Base-by-base conservation (phyloP, 2,113 vertebrate genomes). In the Felis chaus region DNA sequence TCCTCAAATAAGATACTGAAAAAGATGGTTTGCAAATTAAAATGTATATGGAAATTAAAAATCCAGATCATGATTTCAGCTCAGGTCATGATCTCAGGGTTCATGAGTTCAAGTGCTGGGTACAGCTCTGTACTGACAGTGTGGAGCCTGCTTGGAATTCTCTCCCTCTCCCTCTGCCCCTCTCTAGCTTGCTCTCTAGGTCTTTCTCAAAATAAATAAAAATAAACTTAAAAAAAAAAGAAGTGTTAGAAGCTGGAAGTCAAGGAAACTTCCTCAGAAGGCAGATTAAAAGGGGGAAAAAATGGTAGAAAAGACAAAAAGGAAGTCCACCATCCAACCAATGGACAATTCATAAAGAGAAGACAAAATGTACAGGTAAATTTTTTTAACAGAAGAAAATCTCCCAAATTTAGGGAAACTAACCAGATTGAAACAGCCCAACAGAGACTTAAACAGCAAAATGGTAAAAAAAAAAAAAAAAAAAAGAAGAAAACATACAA, bases 41-140 rank as follows among this genome's bases (percentile, higher is more conserved):
- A 92, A 84, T 48, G 61, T 74, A 85, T 14, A 15, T 88, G 71
- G 48, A 91, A 88, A 89, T 73, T 45, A 69, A 86, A 91, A 90
- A 79, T 78, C 36, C 61, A 45, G 45, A 8, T 57, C 55, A 21
- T 21, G 7, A 57, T 57, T 57, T 57, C 55, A 21, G 18, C 55
- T 57, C 55, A 57, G 6, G 55, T 57, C 55, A 57, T 57, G 55
- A 57, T 57, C 55, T 57, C 55, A 57, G 6, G 7, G 55, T 57
- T 19, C 55, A 21, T 7, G 55, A 57, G 55, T 21, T 8, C 55
- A 21, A 57, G 55, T 4, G 2, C 19, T 16, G 14, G 4, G 53
- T 53, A 14, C 18, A 57, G 55, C 55, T 57, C 55, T 53, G 53
- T 53, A 15, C 53, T 57, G 55, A 57, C 19, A 2, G 5, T 57